Conservation (phyloP, 2,113 vertebrate genomes). For the Pteruthius melanotis region DNA sequence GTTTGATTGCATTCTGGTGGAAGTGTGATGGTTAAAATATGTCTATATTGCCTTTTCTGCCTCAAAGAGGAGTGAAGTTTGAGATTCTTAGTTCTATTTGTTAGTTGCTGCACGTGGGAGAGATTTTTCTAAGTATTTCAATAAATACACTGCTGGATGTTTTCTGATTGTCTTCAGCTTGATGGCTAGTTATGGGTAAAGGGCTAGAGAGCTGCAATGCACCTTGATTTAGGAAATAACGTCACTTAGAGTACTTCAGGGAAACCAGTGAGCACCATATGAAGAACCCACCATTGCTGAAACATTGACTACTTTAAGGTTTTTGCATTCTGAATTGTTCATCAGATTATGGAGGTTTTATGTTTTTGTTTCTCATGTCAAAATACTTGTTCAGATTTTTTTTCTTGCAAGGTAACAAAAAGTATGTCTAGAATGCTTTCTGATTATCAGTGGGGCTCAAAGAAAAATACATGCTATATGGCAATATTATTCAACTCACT, state of each 20-base stretch:
- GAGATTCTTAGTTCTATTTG: not conserved
- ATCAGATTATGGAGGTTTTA: not conserved
- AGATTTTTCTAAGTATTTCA: not conserved
- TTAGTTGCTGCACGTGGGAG: not conserved
- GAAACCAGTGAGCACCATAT: not conserved
- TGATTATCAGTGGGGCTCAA: not conserved
- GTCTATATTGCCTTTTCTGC: not conserved
- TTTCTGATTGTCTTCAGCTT: not conserved
- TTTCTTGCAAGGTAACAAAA: not conserved
- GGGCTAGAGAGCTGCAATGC: not conserved
- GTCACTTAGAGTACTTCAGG: not conserved
- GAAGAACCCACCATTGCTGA: not conserved
- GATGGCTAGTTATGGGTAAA: not conserved
- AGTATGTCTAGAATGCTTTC: not conserved
- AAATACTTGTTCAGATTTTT: not conserved
- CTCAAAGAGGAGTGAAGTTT: not conserved
- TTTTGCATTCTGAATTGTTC: not conserved
- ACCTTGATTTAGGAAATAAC: not conserved
- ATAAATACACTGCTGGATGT: not conserved
- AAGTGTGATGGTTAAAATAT: not conserved
- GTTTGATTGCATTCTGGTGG: not conserved
- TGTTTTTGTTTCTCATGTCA: not conserved
- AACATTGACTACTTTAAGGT: not conserved
- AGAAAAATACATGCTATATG: not conserved
- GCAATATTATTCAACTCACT: not conserved